Evolutionary conservation across 2,797 vertebrate species (phyloP).

Genomic region (Bradypodion pumilum): DNA sequence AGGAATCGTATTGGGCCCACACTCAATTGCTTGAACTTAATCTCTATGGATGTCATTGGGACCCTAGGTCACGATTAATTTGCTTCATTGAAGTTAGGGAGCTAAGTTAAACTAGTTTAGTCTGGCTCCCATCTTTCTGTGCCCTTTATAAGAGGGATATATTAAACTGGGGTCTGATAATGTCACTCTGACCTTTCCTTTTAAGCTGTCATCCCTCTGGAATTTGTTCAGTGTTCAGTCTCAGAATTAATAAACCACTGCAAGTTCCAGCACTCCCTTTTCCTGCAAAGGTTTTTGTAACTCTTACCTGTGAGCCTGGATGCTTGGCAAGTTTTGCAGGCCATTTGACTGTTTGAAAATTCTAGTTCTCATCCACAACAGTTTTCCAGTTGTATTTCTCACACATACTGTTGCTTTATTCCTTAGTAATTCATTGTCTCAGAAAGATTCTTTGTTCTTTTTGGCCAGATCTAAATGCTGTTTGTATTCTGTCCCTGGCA

Average conservation of each 20-base stretch:
- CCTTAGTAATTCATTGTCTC: background rate
- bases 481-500: constrained; percentile 58
- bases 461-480: background rate
- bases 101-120: background rate
- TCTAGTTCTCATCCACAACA: background rate
- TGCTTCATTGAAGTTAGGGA: background rate
- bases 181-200: background rate
- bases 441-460: background rate
- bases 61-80: background rate
- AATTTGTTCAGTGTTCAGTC: background rate
- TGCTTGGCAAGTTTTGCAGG: background rate
- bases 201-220: background rate
- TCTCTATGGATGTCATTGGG: background rate
- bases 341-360: background rate
- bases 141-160: background rate
- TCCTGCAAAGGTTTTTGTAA: background rate
- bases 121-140: background rate
- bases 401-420: background rate
- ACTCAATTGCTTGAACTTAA: background rate
- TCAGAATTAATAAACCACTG: background rate
- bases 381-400: background rate
- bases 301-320: background rate
- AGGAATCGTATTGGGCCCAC: background rate
- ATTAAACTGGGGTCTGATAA: background rate
- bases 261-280: background rate